A percentile compares a stretch with the other conserved stretches of the same genome.
Evolutionary conservation across 2,797 vertebrate genomes (phyloP).

Genomic region (Octomys mimax): DNA sequence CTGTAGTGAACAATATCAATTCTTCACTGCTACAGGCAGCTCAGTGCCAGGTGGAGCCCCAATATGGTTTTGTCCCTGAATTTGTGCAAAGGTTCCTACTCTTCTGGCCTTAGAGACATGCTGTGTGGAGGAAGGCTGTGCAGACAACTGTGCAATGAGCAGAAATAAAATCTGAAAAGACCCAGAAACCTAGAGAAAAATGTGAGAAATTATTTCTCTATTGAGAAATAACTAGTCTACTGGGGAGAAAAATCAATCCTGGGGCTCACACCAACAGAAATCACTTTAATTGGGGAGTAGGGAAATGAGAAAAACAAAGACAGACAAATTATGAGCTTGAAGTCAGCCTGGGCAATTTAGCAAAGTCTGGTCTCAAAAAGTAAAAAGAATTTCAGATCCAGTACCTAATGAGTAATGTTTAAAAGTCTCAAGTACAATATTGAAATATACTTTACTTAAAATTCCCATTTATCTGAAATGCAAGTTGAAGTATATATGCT

Average conservation of each 20-base stretch:
- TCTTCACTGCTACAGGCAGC: not conserved
- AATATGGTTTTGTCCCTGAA: not conserved
- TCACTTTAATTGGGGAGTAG: conserved; percentile 27
- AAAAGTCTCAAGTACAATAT: not conserved
- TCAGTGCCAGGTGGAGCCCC: no score
- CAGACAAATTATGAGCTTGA: not conserved
- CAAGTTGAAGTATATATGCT: not conserved
- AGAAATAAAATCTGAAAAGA: not conserved
- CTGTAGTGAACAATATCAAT: fast-evolving
- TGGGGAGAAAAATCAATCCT: not conserved
- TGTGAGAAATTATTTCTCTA: conserved; percentile 20
- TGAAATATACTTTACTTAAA: not conserved
- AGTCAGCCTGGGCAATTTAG: not conserved
- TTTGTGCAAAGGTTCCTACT: not conserved
- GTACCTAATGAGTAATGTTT: not conserved
- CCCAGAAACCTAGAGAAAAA: not conserved
- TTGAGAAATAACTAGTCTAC: conserved; percentile 54
- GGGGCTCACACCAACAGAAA: conserved; percentile 16
- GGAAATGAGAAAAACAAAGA: conserved; percentile 7
- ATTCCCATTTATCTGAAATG: conserved; percentile 1
- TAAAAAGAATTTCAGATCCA: not conserved
- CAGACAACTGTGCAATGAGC: not conserved
- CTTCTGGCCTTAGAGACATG: not conserved
- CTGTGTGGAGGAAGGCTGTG: not conserved
- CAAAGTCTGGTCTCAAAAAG: not conserved